Conservation (phyloP, 1,140 invertebrate species). For the Drosophila serrata region DNA sequence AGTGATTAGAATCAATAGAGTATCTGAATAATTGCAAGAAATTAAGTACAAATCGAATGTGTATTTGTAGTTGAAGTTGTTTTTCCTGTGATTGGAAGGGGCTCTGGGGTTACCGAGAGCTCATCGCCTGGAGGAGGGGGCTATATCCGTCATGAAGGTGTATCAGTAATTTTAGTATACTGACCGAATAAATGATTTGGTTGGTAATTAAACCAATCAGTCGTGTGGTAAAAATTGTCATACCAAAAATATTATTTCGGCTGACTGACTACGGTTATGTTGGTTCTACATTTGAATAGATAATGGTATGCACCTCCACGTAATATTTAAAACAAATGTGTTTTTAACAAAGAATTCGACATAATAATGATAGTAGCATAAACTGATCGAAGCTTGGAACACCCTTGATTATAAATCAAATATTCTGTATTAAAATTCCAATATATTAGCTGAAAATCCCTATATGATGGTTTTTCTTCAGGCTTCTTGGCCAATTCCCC, state of each 20-base stretch:
- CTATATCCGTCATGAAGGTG: conserved; percentile 5
- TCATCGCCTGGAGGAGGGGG: conserved; percentile 18
- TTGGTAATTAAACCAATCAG: conserved; percentile 68
- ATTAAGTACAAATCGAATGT: conserved; percentile 63
- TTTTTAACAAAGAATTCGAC: not conserved
- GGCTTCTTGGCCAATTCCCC: conserved; percentile 11
- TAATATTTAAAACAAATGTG: too few relatives aligned
- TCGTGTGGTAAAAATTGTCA: conserved; percentile 57
- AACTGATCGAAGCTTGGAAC: not conserved
- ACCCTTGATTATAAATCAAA: not conserved
- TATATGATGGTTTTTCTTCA: conserved; percentile 4
- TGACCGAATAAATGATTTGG: conserved; percentile 20
- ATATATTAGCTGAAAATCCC: not conserved
- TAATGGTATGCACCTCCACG: not conserved
- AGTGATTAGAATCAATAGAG: conserved; percentile 70
- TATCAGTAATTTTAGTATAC: conserved; percentile 46
- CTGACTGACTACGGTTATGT: conserved; percentile 14
- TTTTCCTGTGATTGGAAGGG: conserved; percentile 1
- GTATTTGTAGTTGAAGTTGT: conserved; percentile 32
- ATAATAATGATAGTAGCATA: too few relatives aligned
- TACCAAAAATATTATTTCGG: conserved; percentile 16
- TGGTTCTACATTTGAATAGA: conserved; percentile 18
- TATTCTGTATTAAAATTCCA: not conserved
- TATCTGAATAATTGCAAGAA: conserved; percentile 76
- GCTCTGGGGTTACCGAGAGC: conserved; percentile 32